Evolutionary conservation across 2,113 vertebrate genomes (phyloP).

Genomic region (Hemicordylus capensis): DNA sequence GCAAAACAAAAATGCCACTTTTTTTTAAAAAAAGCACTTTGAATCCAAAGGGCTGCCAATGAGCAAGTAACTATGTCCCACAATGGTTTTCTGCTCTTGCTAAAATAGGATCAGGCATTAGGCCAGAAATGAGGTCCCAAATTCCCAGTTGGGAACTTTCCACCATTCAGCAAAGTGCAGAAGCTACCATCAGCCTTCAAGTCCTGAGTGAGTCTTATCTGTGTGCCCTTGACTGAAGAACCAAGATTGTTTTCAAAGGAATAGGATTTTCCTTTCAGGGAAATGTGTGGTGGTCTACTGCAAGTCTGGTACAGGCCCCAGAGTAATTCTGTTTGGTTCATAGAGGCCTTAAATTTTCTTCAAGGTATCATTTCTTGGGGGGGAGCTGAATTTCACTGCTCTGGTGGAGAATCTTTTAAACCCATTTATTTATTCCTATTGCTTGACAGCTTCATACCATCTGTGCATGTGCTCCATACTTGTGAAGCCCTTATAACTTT

Average conservation of each 20-base stretch:
- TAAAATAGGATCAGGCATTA: not conserved
- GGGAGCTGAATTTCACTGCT: not conserved
- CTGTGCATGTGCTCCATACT: no score
- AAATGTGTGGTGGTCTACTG: not conserved
- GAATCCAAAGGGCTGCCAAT: not conserved
- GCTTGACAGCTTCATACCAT: no score
- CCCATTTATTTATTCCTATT: no score
- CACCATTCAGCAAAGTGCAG: no score
- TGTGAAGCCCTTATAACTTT: not conserved
- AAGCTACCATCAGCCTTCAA: not conserved
- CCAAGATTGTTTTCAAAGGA: not conserved
- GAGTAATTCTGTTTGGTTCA: not conserved
- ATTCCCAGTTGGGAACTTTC: not conserved
- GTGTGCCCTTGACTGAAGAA: not conserved
- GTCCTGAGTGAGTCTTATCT: not conserved
- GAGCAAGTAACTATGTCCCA: not conserved
- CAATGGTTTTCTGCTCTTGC: not conserved
- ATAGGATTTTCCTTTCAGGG: not conserved
- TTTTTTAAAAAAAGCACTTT: not conserved
- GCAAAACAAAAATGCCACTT: not conserved
- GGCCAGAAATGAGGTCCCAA: not conserved
- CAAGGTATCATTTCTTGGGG: not conserved
- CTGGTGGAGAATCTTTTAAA: no score
- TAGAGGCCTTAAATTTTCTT: not conserved
- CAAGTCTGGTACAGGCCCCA: not conserved